Conservation (phyloP, 2,797 vertebrate genomes). For the Cryptoblepharus egeriae region DNA sequence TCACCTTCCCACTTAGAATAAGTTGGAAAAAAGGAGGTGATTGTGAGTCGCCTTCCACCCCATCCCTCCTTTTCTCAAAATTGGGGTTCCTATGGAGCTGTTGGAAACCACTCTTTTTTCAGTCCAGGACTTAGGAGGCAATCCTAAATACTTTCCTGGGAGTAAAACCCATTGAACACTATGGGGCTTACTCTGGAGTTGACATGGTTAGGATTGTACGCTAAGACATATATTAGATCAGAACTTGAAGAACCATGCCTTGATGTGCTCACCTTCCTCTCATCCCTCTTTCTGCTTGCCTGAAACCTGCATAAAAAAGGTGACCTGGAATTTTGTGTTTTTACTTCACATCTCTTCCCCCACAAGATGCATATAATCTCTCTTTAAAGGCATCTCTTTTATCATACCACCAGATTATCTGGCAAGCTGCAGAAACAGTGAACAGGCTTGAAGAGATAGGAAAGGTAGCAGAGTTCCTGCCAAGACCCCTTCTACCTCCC, state of each 20-base stretch:
- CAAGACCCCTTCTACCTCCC: background rate
- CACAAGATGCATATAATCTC: background rate
- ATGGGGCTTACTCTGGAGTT: too few relatives aligned
- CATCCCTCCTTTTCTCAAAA: background rate
- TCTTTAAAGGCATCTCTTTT: background rate
- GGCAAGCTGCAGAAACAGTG: background rate
- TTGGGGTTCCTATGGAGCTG: background rate
- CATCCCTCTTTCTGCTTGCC: background rate
- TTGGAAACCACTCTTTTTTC: constrained; percentile 34
- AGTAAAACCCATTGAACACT: too few relatives aligned
- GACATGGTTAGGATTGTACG: too few relatives aligned
- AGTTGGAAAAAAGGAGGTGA: background rate
- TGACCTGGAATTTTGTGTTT: background rate
- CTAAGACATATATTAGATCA: too few relatives aligned
- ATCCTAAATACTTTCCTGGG: too few relatives aligned
- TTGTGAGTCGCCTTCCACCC: background rate
- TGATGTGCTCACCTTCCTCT: background rate
- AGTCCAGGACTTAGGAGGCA: constrained; percentile 65
- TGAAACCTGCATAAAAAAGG: background rate
- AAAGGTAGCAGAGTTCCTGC: background rate
- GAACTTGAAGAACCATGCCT: background rate
- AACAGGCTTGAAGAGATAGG: too few relatives aligned
- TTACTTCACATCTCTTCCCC: background rate
- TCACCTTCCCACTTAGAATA: background rate
- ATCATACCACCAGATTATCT: background rate